Evolutionary conservation across 2,113 vertebrate genomes (phyloP).

Genomic region (Prietella phreatophila): DNA sequence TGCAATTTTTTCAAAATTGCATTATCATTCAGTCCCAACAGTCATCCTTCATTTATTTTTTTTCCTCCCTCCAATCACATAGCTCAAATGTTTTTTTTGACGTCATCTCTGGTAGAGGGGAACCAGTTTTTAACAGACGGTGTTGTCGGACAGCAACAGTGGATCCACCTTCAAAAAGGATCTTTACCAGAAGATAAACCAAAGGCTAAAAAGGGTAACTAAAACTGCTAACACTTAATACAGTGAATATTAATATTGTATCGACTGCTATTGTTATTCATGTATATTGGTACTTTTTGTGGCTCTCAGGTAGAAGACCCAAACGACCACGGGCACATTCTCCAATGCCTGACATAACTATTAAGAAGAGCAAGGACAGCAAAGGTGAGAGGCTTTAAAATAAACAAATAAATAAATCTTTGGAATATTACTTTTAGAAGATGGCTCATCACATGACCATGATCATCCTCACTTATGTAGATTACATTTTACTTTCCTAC

Average conservation of each 20-base stretch:
- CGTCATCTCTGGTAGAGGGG: conserved; percentile 79
- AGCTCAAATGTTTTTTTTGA: conserved; percentile 68
- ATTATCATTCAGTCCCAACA: neutral
- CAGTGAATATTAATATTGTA: neutral
- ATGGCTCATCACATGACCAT: neutral
- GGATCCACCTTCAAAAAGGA: conserved; percentile 64
- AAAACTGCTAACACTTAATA: neutral
- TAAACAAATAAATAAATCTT: neutral
- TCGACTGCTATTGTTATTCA: neutral
- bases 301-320: conserved; percentile 81
- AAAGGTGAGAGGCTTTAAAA: conserved; percentile 76
- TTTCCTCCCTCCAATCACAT: conserved; percentile 45
- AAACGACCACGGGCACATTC: conserved; percentile 83
- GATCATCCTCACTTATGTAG: neutral
- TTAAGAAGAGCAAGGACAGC: conserved; percentile 92
- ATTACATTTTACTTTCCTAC: conserved; percentile 55
- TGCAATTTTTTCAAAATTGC: too few relatives aligned
- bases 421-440: neutral
- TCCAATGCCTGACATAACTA: conserved; percentile 88
- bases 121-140: conserved; percentile 83
- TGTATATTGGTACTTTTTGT: conserved; percentile 35
- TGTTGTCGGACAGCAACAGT: conserved; percentile 79
- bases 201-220: conserved; percentile 84
- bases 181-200: conserved; percentile 74
- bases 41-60: conserved; percentile 25